Evolutionary conservation across 2,888 invertebrate genomes (phyloP).

Genomic region (Eudemis profundana): DNA sequence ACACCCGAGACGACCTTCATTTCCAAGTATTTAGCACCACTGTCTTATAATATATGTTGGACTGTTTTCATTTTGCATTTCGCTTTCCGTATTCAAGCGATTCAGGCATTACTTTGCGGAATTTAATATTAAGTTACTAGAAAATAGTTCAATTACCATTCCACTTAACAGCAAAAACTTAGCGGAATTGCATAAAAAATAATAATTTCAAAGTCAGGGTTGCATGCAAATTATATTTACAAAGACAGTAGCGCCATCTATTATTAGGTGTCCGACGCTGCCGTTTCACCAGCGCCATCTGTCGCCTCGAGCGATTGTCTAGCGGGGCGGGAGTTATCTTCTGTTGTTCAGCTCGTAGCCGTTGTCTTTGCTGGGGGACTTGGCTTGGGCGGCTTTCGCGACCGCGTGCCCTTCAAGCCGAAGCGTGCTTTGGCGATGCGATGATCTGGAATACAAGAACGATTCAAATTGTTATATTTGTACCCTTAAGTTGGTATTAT

Average conservation of each 20-base stretch:
- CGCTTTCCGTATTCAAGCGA: too few relatives aligned
- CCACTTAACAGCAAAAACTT: too few relatives aligned
- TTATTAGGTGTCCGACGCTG: background rate
- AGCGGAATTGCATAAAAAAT: too few relatives aligned
- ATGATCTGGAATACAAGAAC: slow-evolving; percentile 68
- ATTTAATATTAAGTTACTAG: background rate
- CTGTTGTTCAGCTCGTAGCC: slow-evolving; percentile 80
- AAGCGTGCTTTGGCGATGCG: slow-evolving; percentile 84
- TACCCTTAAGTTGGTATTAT: too few relatives aligned
- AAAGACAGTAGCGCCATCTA: slow-evolving; percentile 29
- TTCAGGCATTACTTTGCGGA: too few relatives aligned
- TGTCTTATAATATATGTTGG: background rate
- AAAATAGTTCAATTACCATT: too few relatives aligned
- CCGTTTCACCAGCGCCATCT: slow-evolving; percentile 11
- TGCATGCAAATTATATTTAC: background rate
- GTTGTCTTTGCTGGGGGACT: slow-evolving; percentile 75
- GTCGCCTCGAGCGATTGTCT: slow-evolving; percentile 33
- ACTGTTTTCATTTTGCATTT: too few relatives aligned
- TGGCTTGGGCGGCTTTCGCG: slow-evolving; percentile 77
- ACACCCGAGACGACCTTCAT: slow-evolving; percentile 22
- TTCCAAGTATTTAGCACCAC: slow-evolving; percentile 5
- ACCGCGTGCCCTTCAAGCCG: slow-evolving; percentile 86
- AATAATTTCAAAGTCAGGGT: background rate
- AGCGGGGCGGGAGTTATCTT: slow-evolving; percentile 61
- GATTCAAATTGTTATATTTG: background rate